Evolutionary conservation across 2,797 vertebrate species (phyloP).

Genomic region (Megalops cyprinoides): DNA sequence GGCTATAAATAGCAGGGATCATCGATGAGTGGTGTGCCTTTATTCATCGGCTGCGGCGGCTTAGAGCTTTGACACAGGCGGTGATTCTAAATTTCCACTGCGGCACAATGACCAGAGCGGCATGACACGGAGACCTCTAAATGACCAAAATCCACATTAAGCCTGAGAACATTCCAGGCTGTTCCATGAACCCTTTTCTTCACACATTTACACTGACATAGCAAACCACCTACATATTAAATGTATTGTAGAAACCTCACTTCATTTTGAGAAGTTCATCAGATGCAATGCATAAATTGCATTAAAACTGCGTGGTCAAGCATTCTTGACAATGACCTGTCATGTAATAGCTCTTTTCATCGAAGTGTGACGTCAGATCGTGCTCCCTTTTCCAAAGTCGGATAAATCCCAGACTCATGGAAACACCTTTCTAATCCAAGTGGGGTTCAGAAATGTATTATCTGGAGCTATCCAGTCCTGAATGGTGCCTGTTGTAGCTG

Average conservation of each 20-base stretch:
- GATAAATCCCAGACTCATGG: not conserved
- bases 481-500: not conserved
- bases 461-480: not conserved
- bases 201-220: too few species aligned
- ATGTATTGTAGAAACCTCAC: too few species aligned
- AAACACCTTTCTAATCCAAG: constrained; percentile 9
- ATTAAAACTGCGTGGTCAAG: too few species aligned
- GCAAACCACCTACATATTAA: too few species aligned
- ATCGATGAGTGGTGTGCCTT: not conserved
- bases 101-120: not conserved
- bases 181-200: too few species aligned
- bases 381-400: not conserved
- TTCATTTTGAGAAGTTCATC: too few species aligned
- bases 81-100: not conserved
- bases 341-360: not conserved
- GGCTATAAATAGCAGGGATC: constrained; percentile 4
- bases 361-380: not conserved
- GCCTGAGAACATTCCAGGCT: too few species aligned
- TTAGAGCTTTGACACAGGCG: not conserved
- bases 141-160: too few species aligned
- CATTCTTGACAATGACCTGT: not conserved
- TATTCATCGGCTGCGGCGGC: not conserved
- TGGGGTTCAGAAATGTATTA: not conserved
- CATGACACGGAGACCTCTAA: not conserved
- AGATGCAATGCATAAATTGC: too few species aligned